Evolutionary conservation across 2,113 vertebrate genomes (phyloP).

Genomic region (Cyanoderma ruficeps): DNA sequence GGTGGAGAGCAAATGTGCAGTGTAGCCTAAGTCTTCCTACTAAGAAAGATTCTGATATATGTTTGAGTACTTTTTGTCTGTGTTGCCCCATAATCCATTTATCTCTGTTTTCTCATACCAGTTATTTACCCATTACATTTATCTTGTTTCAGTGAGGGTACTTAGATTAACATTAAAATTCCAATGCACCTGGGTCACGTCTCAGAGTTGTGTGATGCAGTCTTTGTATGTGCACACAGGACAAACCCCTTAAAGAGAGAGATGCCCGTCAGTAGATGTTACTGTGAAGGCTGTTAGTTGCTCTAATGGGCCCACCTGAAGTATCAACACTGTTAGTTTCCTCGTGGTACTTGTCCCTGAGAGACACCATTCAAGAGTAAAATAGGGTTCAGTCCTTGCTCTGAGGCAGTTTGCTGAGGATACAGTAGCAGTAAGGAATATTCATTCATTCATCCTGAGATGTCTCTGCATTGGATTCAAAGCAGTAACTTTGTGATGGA

Average conservation of each 20-base stretch:
- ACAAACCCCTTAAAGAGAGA: background rate
- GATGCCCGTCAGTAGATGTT: background rate
- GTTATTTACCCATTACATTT: conserved; percentile 7
- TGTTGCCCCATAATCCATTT: background rate
- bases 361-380: background rate
- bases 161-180: conserved; percentile 47
- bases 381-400: background rate
- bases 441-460: background rate
- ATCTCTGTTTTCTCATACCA: conserved; percentile 13
- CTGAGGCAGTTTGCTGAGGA: background rate
- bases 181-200: background rate
- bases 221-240: background rate
- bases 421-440: background rate
- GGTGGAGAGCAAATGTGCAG: background rate
- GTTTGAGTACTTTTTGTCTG: background rate
- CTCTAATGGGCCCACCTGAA: background rate
- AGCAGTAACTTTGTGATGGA: background rate
- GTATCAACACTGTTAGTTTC: background rate
- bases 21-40: background rate
- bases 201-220: background rate
- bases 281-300: background rate
- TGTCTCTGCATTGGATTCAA: background rate
- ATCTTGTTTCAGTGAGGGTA: background rate
- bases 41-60: background rate
- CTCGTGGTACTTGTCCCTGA: background rate